phyloP scores from a whole-genome alignment of 2,888 invertebrate genomes.

The Oscheius sp. region DNA sequence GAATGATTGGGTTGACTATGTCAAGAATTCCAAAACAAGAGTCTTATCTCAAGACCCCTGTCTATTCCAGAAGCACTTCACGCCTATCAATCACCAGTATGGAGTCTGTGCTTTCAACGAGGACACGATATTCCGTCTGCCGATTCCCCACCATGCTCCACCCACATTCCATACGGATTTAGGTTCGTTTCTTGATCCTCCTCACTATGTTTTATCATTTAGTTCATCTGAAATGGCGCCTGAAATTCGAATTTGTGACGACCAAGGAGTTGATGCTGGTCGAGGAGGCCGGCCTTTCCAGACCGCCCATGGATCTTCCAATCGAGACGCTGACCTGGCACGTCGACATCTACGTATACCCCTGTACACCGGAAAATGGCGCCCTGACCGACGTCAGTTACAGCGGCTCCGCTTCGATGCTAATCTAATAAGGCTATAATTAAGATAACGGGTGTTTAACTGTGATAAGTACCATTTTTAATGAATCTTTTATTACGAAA shows the following conservation, averaged over 20 bases:
- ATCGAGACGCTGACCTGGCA: slow-evolving; percentile 99
- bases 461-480: background rate
- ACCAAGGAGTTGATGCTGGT: slow-evolving; percentile 52
- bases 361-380: slow-evolving; percentile 82
- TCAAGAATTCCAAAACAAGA: too few species aligned
- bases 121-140: slow-evolving; percentile 89
- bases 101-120: slow-evolving; percentile 87
- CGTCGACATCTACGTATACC: slow-evolving; percentile 91
- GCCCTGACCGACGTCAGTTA: slow-evolving; percentile 43
- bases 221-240: slow-evolving; percentile 87
- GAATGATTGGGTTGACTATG: too few species aligned
- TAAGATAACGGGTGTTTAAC: slow-evolving; percentile 11
- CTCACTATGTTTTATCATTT: slow-evolving; percentile 25
- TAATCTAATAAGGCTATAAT: slow-evolving; percentile 19
- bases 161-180: slow-evolving; percentile 91
- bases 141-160: slow-evolving; percentile 92
- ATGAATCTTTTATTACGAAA: slow-evolving; percentile 9
- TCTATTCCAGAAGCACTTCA: slow-evolving; percentile 25
- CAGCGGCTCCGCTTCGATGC: slow-evolving; percentile 20
- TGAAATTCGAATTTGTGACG: slow-evolving; percentile 93
- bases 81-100: slow-evolving; percentile 83
- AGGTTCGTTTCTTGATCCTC: slow-evolving; percentile 76
- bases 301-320: slow-evolving; percentile 46
- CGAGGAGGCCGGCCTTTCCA: slow-evolving; percentile 31
- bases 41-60: too few species aligned